Conservation (phyloP, 2,888 invertebrate species). For the Phaedon cochleariae region DNA sequence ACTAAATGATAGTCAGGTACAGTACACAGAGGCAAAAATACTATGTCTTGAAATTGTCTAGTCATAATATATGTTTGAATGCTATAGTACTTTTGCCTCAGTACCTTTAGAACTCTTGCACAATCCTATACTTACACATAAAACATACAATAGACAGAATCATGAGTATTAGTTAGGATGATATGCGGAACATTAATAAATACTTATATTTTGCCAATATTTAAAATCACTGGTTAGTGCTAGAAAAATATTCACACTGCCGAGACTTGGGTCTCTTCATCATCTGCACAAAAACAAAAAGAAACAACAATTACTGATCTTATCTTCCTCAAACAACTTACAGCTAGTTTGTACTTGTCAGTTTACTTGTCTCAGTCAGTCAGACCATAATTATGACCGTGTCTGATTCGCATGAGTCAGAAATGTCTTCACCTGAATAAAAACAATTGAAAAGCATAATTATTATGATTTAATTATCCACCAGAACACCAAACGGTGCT, state of each 20-base stretch:
- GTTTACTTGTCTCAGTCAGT: conserved; percentile 37
- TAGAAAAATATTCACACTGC: conserved; percentile 62
- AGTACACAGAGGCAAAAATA: conserved; percentile 44
- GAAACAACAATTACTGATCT: conserved; percentile 25
- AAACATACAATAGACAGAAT: conserved; percentile 47
- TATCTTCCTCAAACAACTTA: not conserved
- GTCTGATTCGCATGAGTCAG: conserved; percentile 55
- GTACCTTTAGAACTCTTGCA: conserved; percentile 49
- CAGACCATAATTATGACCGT: conserved; percentile 59
- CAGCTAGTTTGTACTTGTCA: conserved; percentile 36
- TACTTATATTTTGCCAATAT: conserved; percentile 34
- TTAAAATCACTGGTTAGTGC: conserved; percentile 48
- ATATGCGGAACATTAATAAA: conserved; percentile 47
- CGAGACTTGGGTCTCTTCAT: conserved; percentile 73
- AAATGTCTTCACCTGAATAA: conserved; percentile 47
- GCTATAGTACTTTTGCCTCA: conserved; percentile 41
- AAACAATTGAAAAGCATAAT: conserved; percentile 22
- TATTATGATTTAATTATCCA: not conserved
- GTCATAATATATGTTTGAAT: conserved; percentile 12
- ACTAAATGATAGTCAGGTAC: conserved; percentile 52
- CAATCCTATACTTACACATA: conserved; percentile 38
- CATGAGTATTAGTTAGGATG: conserved; percentile 46
- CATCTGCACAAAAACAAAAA: conserved; percentile 65
- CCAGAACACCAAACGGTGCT: not conserved
- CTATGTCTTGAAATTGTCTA: conserved; percentile 16